Evolutionary conservation across 2,113 vertebrate species (phyloP), one percentile per base, ranked within the genome.

Genomic region (Osmerus eperlanus): DNA sequence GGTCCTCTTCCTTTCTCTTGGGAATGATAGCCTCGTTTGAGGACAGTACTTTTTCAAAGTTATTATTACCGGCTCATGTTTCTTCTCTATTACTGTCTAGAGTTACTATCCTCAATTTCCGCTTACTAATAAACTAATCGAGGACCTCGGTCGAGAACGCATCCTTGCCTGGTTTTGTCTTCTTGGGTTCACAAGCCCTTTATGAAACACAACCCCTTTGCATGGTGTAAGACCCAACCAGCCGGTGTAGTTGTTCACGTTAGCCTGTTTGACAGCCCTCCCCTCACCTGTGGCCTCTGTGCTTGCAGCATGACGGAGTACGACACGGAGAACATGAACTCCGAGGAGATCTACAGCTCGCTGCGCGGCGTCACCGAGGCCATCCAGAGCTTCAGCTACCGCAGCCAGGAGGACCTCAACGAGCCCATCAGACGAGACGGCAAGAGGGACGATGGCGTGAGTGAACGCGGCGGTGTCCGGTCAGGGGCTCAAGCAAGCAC

Each of bases 291-390:
- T 9, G 78, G 18, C 68, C 29, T 56, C 81, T 53, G 64, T 58
- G 2, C 56, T 55, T 86, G 82, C 79, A 99, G 97, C 91, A 94
- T 98, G 95, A 92, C 96, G 92, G 97, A 99, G 89, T 98, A 98
- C 67, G 97, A 99, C 88, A 98, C 96, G 0, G 97, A 99, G 89
- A 99, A 99, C 91, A 93, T 99, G 94, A 99, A 99, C 89, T 96
- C 97, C 6, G 97, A 99, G 74, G 97, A 99, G 91, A 99, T 99
- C 91, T 99, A 98, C 90, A 99, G 96, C 88, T 99, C 97, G 16
- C 91, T 99, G 78, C 96, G 97, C 51, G 97, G 97, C 4, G 97
- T 99, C 83, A 98, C 97, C 2, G 96, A 99, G 89, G 97, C 97
- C 2, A 99, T 99, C 80, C 96, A 98, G 89, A 99, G 96, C 84